Base-by-base conservation (phyloP, 2,113 vertebrate species). In the Oreotrochilus melanogaster region DNA sequence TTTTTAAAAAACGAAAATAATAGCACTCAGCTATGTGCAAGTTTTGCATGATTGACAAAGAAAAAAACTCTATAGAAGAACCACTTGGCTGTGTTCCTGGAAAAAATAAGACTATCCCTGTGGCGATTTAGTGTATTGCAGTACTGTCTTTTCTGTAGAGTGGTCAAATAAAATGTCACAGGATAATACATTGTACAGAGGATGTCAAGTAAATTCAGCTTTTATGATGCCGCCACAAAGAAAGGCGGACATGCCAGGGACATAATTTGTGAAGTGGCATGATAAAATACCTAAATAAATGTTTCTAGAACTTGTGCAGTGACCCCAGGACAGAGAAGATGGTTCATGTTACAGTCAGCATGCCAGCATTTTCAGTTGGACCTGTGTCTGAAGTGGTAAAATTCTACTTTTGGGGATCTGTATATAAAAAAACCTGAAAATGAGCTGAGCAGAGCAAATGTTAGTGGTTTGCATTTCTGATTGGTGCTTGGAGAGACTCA, bases 271-370 rank as follows among this genome's bases (percentile, higher is more conserved):
- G 54, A 85, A 45, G 37, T 84, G 56, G 17, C 50, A 30, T 87
- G 56, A 54, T 86, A 82, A 88, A 45, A 88, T 69, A 61, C 18
- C 57, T 45, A 48, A 84, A 25, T 21, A 60, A 78, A 11, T 17
- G 33, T 88, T 82, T 86, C 37, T 88, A n/a, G 61, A 51, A 48
- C 10, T 91, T 87, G 16, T 64, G 35, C 1, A 6, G 30, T 88
- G 66, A 82, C 25, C 21, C 18, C 2, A 21, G 54, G 54, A 42
- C 18, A 30, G 73, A 51, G 31, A 48, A 30, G 39, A 6, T 82
- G 23, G 30, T n/a, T 72, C 30, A 11, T 1, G 0, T 69, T 65
- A 14, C 27, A 57, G 31, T 31, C 24, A 9, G 15, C 2, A 0
- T 75, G 42, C 11, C 30, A 39, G 65, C 25, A 37, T 24, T 60